Evolutionary conservation across 1,140 invertebrate species (phyloP), one percentile per base, ranked within the genome.

Genomic region (Orius laevigatus): DNA sequence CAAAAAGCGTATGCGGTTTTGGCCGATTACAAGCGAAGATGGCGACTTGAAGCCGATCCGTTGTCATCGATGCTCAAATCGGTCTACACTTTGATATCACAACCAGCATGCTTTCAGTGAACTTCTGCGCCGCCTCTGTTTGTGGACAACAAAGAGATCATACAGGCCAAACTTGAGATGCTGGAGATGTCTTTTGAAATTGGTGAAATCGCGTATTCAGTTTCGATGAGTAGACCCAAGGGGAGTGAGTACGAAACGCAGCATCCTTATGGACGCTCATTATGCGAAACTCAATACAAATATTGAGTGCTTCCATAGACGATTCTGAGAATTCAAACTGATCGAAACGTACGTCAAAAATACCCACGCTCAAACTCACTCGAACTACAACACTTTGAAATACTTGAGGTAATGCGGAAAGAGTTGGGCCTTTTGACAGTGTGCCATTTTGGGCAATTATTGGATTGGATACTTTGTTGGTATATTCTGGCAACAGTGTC

Each of bases 41-140:
- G 57, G 65, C 1, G 70, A 70, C 34, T 66, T 72, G 10, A 66
- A 70, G 45, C 41, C 62, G n/a, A 18, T 20, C 46, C 1, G 36
- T 49, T 15, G 43, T 94, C 36, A 72, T 92, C 25, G 88, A 90
- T 64, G 79, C 77, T 1, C 0, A 97, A 96, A 64, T 73, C 79
- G 59, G 95, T 94, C 66, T 96, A 91, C 60, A 95, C 92, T 10
- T 63, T 92, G 3, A 85, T 98, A 52, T 94, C 94, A 3, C 94
- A 98, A n/a, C n/a, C n/a, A n/a, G n/a, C n/a, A n/a, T n/a, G n/a
- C n/a, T n/a, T n/a, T n/a, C n/a, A n/a, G n/a, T n/a, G n/a, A n/a
- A n/a, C n/a, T n/a, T n/a, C 89, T 25, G 71, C 81, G 18, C 81
- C 78, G 53, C 84, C 88, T 3, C 85, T 82, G 11, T 59, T 95